Conservation (phyloP, 30 jellyfish, hydroid and myxozoan genomes). For the Mastigias papua region DNA sequence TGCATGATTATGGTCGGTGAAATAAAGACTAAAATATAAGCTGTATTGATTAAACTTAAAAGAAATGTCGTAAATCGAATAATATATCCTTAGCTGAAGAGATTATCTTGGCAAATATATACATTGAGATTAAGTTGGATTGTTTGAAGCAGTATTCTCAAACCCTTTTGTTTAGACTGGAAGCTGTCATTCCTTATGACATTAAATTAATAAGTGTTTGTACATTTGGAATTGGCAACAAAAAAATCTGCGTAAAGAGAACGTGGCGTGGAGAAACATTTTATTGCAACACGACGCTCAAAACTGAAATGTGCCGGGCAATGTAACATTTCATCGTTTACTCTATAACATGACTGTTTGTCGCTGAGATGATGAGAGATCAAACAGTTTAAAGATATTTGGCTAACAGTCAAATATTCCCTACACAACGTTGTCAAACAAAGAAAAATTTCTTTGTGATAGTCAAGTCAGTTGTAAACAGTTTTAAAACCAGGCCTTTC, state of each 20-base stretch:
- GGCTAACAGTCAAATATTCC: neutral
- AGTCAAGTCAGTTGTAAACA: neutral
- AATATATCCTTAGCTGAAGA: neutral
- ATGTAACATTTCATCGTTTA: neutral
- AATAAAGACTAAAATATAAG: neutral
- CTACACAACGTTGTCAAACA: neutral
- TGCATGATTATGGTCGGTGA: neutral
- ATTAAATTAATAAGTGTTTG: neutral
- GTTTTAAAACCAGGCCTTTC: neutral
- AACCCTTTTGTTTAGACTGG: neutral
- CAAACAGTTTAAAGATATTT: neutral
- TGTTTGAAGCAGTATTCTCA: neutral
- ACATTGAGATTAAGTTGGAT: neutral
- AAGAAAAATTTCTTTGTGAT: neutral
- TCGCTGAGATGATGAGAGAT: neutral
- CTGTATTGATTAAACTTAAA: neutral
- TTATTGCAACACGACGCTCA: neutral
- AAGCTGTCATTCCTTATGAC: neutral
- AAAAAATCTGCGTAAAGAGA: neutral
- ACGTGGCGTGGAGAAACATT: neutral
- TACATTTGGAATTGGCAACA: constrained; percentile 1
- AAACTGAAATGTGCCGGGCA: neutral
- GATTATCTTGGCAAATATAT: constrained; percentile 8
- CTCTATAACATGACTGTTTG: neutral
- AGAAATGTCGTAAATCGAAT: neutral